These are phyloP conservation scores for Leptinotarsa lineolata DNA, from an alignment of 1,140 invertebrate genomes.

Conservation along the genomic window DNA sequence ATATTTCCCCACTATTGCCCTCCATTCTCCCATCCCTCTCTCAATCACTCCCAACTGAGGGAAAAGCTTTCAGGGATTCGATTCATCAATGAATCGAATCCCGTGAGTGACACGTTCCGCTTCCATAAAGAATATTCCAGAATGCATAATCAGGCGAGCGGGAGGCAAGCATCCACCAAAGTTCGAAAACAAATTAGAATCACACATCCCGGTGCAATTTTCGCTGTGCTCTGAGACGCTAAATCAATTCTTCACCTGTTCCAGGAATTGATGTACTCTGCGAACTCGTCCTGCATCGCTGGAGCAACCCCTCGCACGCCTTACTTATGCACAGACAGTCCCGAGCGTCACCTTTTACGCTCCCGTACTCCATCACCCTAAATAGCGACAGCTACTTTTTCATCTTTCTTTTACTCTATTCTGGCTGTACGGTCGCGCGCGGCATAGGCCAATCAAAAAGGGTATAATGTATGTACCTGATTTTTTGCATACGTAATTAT, in stretches of 20 bases:
- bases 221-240: constrained; percentile 29
- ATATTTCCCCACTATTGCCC: no score
- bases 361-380: constrained; percentile 44
- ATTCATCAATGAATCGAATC: no score
- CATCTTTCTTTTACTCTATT: constrained; percentile 16
- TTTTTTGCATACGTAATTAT: no score
- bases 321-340: constrained; percentile 49
- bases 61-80: no score
- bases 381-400: constrained; percentile 47
- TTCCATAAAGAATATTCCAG: no score
- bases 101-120: no score
- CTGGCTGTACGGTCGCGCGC: background rate
- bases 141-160: no score
- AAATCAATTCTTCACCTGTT: constrained; percentile 48
- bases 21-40: no score
- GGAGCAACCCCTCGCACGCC: constrained; percentile 32
- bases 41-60: no score
- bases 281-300: constrained; percentile 28
- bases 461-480: no score
- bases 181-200: constrained; percentile 26
- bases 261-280: constrained; percentile 43
- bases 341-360: constrained; percentile 47
- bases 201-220: constrained; percentile 14
- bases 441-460: background rate
- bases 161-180: background rate